These are phyloP conservation scores for Embidobia sp. DNA, from an alignment of 2,888 invertebrate species.

Conservation along the genomic window DNA sequence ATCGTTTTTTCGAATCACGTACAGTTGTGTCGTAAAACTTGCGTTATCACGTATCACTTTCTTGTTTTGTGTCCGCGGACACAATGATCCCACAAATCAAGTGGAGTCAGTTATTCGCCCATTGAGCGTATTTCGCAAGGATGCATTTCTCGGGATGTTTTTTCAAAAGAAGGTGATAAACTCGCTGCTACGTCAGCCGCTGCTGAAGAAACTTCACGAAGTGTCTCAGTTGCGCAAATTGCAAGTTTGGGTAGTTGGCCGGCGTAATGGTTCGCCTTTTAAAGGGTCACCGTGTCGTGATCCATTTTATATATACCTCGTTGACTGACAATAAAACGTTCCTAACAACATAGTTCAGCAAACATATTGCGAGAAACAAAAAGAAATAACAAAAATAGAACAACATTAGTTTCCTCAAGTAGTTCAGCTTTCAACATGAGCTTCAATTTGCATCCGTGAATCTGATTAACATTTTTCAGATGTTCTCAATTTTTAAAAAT, in stretches of 20 bases:
- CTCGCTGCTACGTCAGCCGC: conserved; percentile 31
- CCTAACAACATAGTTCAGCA: conserved; percentile 34
- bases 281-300: conserved; percentile 46
- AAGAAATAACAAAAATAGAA: too few species aligned
- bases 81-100: conserved; percentile 43
- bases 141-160: conserved; percentile 31
- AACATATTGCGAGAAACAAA: too few species aligned
- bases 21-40: conserved; percentile 19
- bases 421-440: too few species aligned
- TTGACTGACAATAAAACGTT: conserved; percentile 45
- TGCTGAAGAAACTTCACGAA: conserved; percentile 30
- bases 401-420: too few species aligned
- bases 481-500: too few species aligned
- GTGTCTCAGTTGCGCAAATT: conserved; percentile 15
- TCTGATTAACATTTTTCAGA: too few species aligned
- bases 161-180: conserved; percentile 44
- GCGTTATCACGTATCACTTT: conserved; percentile 19
- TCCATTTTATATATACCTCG: conserved; percentile 38
- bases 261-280: conserved; percentile 31
- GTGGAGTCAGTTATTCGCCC: conserved; percentile 38
- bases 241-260: conserved; percentile 30
- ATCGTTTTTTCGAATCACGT: conserved; percentile 3
- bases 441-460: too few species aligned
- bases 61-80: conserved; percentile 27
- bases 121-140: conserved; percentile 42